Evolutionary conservation across 2,888 invertebrate genomes (phyloP).

Genomic region (Entomobrya proxima): DNA sequence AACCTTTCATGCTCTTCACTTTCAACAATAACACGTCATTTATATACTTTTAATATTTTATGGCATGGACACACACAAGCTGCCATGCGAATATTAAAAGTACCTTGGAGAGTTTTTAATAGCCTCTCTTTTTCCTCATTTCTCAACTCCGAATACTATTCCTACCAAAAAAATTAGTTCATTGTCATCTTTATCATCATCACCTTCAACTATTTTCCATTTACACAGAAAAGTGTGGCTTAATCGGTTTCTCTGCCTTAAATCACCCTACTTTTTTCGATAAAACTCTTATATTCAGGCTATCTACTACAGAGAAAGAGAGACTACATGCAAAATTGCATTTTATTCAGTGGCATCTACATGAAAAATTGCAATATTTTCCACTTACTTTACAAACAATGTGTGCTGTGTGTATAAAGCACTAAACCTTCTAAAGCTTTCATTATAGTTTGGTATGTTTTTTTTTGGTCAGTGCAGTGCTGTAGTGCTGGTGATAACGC

Average conservation of each 20-base stretch:
- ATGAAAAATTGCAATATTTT: no score
- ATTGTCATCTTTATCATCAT: constrained; percentile 6
- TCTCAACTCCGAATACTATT: not conserved
- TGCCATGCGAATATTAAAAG: not conserved
- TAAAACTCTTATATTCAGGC: no score
- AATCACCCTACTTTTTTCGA: no score
- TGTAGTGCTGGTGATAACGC: no score
- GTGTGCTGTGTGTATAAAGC: no score
- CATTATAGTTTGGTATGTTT: no score
- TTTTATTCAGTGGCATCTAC: no score
- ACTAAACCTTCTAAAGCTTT: no score
- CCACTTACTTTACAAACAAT: not conserved
- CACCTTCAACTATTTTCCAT: not conserved
- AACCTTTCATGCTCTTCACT: no score
- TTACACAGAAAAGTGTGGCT: not conserved
- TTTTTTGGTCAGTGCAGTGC: no score
- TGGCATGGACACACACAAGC: not conserved
- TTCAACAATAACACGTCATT: not conserved
- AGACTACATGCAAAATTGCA: constrained; percentile 7
- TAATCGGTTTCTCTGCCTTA: not conserved
- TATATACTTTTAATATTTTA: not conserved
- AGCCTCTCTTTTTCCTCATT: not conserved
- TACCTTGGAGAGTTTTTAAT: no score
- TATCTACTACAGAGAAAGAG: no score
- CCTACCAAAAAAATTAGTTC: not conserved